phyloP scores from a whole-genome alignment of 2,113 vertebrate genomes.

The Mesembrinibis cayennensis region DNA sequence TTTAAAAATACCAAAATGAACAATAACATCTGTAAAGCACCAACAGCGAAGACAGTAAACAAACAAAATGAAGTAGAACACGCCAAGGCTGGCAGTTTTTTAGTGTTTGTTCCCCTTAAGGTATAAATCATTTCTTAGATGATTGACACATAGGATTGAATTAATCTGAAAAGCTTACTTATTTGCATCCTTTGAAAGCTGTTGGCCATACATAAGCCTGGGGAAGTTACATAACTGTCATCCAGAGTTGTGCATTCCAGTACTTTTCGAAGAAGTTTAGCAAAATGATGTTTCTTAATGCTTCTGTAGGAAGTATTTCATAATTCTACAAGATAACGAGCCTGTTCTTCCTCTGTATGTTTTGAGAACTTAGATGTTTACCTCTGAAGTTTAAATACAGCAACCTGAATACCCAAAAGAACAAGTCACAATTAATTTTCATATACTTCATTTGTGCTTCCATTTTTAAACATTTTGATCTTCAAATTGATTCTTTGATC shows the following conservation, averaged over 20 bases:
- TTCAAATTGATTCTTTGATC: not conserved
- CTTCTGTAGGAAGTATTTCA: not conserved
- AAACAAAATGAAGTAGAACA: constrained; percentile 1
- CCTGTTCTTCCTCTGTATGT: not conserved
- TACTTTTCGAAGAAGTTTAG: not conserved
- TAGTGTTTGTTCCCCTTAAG: constrained; percentile 5
- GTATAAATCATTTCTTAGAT: not conserved
- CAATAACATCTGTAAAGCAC: constrained; percentile 34
- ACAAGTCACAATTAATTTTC: not conserved
- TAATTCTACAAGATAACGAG: not conserved
- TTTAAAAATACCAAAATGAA: constrained; percentile 39
- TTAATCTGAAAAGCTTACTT: not conserved
- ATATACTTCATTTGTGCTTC: not conserved
- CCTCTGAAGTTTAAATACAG: not conserved
- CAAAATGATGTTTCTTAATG: not conserved
- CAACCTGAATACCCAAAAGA: not conserved
- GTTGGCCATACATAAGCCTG: not conserved
- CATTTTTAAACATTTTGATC: not conserved
- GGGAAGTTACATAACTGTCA: constrained; percentile 8
- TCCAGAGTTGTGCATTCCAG: not conserved
- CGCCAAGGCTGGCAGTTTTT: not conserved
- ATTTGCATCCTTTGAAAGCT: constrained; percentile 36
- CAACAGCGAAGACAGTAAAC: not conserved
- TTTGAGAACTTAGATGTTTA: not conserved
- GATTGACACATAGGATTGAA: not conserved